Conservation (phyloP, 2,113 vertebrate species). For the Terrapene triunguis region DNA sequence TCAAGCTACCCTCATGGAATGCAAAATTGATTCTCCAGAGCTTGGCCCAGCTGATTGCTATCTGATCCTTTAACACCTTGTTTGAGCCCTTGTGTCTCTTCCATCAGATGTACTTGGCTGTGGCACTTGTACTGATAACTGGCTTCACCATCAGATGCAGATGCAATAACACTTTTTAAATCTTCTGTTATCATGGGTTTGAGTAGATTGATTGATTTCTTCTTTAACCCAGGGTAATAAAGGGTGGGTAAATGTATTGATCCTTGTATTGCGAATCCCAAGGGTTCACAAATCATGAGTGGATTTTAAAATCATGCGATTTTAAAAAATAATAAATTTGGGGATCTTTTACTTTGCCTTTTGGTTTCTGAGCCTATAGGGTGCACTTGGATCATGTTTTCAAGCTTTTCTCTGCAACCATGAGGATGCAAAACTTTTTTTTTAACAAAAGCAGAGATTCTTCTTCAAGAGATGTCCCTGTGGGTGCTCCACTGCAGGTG, state of each 20-base stretch:
- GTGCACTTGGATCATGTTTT: background rate
- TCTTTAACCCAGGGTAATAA: background rate
- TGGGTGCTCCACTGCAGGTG: too few relatives aligned
- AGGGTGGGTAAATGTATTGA: background rate
- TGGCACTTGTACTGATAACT: background rate
- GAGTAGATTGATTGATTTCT: background rate
- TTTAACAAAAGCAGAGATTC: background rate
- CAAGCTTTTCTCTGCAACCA: background rate
- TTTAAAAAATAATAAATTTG: background rate
- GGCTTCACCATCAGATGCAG: background rate
- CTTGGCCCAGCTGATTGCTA: background rate
- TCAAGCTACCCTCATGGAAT: background rate
- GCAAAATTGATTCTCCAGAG: background rate
- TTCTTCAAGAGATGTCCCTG: too few relatives aligned
- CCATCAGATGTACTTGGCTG: background rate
- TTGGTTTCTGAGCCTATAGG: fast-evolving
- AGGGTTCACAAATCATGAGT: background rate
- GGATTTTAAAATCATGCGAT: background rate
- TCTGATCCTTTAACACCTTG: background rate
- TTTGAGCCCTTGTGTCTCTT: background rate
- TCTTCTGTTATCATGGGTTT: background rate
- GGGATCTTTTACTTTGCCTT: background rate
- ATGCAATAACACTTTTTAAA: background rate
- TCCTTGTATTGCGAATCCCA: background rate
- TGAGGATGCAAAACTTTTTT: background rate